Percentiles rank a stretch among this genome's conserved stretches.
Evolutionary conservation across 2,797 vertebrate genomes (phyloP).

Genomic region (Peromyscus attwateri): DNA sequence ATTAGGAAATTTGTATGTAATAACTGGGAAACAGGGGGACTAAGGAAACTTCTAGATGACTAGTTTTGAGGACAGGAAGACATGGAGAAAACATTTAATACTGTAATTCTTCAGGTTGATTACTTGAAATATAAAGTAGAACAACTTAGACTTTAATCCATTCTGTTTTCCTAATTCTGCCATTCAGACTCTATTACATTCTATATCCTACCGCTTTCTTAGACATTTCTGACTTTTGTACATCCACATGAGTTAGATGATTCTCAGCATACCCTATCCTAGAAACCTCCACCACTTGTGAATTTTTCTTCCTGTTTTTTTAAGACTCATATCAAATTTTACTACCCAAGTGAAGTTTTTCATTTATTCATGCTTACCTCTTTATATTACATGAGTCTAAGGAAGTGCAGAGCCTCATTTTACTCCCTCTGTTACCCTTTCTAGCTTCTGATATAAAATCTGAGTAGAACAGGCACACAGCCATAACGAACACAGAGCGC

Average conservation of each 20-base stretch:
- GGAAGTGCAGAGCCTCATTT: neutral
- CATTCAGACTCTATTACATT: neutral
- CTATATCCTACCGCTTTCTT: neutral
- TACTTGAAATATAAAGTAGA: neutral
- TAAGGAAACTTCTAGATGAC: neutral
- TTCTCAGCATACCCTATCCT: neutral
- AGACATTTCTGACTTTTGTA: neutral
- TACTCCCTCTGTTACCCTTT: neutral
- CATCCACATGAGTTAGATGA: neutral
- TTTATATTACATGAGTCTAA: neutral
- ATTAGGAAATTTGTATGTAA: neutral
- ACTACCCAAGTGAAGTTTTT: neutral
- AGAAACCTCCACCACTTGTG: neutral
- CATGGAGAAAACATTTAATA: neutral
- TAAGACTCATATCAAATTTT: conserved; percentile 13
- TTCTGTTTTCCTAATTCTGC: neutral
- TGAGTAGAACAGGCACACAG: neutral
- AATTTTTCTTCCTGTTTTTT: neutral
- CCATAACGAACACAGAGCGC: neutral
- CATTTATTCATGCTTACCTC: neutral
- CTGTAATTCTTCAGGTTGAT: neutral
- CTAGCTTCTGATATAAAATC: neutral
- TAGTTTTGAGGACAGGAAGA: neutral
- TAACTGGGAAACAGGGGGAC: neutral
- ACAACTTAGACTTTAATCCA: neutral